Percentiles rank a stretch among this genome's conserved stretches.
These are phyloP conservation scores for Spilosoma lubricipeda DNA, from an alignment of 2,888 invertebrate species.

Conservation along the genomic window DNA sequence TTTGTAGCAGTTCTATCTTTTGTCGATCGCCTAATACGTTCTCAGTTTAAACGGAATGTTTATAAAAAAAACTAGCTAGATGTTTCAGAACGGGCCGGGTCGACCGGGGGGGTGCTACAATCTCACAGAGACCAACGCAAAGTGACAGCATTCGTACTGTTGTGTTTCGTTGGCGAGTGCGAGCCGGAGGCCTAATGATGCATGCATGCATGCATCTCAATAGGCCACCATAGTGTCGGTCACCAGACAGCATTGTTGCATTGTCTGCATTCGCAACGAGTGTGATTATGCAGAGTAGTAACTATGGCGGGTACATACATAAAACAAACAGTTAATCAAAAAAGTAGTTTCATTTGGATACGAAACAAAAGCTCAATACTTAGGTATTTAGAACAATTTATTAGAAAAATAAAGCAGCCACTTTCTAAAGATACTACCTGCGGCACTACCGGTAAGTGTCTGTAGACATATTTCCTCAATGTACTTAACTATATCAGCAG, in stretches of 20 bases:
- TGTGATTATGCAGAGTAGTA: too few relatives aligned
- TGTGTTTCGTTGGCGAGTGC: too few relatives aligned
- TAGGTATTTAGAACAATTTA: background rate
- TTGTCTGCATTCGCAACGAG: too few relatives aligned
- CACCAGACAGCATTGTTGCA: too few relatives aligned
- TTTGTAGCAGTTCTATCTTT: background rate
- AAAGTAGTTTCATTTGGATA: background rate
- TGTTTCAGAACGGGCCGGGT: too few relatives aligned
- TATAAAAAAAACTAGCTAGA: background rate
- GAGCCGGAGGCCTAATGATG: too few relatives aligned
- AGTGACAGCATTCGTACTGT: background rate
- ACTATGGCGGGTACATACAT: too few relatives aligned
- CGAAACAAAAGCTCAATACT: background rate
- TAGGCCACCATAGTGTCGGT: too few relatives aligned
- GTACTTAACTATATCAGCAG: background rate
- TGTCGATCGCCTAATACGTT: background rate
- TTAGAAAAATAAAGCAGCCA: background rate
- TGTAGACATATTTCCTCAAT: background rate
- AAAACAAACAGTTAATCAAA: background rate
- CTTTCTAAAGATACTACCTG: background rate
- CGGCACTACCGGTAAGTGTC: background rate
- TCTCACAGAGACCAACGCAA: too few relatives aligned
- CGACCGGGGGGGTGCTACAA: too few relatives aligned
- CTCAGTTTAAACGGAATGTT: background rate
- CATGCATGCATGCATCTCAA: too few relatives aligned